A percentile compares a stretch with the other conserved stretches of the same genome.
Evolutionary conservation across 2,888 invertebrate species (phyloP).

Genomic region (Ormia ochracea): DNA sequence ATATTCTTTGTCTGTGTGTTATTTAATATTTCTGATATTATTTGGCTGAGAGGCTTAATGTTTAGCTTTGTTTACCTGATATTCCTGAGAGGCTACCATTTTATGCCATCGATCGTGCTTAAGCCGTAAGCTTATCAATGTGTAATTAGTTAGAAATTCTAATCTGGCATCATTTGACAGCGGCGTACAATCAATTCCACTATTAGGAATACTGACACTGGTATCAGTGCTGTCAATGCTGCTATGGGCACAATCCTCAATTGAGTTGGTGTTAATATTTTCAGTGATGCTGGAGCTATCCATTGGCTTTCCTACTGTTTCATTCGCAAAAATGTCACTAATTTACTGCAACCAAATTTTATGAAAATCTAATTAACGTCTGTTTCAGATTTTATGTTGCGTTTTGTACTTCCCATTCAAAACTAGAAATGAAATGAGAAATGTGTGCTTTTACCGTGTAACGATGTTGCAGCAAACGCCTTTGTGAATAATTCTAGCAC

Average conservation of each 20-base stretch:
- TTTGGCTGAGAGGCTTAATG: neutral
- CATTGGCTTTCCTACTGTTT: neutral
- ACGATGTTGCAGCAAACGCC: conserved; percentile 27
- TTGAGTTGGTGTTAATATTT: conserved; percentile 54
- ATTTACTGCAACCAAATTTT: conserved; percentile 8
- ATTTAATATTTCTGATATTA: neutral
- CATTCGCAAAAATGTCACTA: conserved; percentile 19
- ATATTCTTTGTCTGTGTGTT: too few species aligned
- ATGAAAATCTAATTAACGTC: conserved; percentile 34
- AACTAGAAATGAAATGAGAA: conserved; percentile 28
- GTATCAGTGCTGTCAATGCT: conserved; percentile 10
- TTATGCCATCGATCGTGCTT: conserved; percentile 93
- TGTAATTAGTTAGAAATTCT: conserved; percentile 87
- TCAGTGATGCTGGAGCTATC: conserved; percentile 33
- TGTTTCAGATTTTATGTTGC: neutral
- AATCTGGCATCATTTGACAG: conserved; percentile 81
- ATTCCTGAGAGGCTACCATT: conserved; percentile 84
- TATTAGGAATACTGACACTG: conserved; percentile 23
- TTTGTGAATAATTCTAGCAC: conserved; percentile 8
- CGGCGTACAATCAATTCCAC: neutral
- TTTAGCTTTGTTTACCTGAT: conserved; percentile 79
- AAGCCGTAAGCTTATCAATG: conserved; percentile 84
- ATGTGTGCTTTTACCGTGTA: neutral
- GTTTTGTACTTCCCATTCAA: neutral
- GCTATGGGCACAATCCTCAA: neutral